Conservation (phyloP, 2,113 vertebrate genomes). For the Tenebrosternarchus preto region DNA sequence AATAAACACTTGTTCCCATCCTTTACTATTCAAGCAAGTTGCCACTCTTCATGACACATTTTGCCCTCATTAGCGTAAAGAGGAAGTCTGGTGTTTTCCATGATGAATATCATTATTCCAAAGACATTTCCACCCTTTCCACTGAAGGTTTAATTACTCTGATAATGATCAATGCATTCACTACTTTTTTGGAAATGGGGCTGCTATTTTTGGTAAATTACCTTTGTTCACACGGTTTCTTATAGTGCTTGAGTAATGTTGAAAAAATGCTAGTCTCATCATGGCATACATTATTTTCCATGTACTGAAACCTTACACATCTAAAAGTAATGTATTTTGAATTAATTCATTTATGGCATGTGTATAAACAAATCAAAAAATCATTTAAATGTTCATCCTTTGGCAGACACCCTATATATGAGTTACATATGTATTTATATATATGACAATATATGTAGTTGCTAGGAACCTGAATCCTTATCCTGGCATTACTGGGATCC, state of each 20-base stretch:
- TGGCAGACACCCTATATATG: too few species aligned
- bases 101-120: not conserved
- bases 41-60: not conserved
- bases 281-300: too few species aligned
- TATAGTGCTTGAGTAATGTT: not conserved
- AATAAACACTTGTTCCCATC: not conserved
- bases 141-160: conserved; percentile 11
- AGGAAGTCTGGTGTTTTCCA: not conserved
- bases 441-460: too few species aligned
- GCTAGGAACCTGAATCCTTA: too few species aligned
- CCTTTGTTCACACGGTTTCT: conserved; percentile 3
- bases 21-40: not conserved
- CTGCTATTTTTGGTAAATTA: not conserved
- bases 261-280: not conserved
- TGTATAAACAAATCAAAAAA: too few species aligned
- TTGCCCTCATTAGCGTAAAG: not conserved
- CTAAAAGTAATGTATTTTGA: too few species aligned
- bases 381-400: too few species aligned
- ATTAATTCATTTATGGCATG: too few species aligned
- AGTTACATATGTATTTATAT: too few species aligned
- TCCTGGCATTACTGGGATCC: too few species aligned
- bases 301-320: too few species aligned
- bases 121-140: not conserved
- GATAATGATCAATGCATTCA: conserved; percentile 12
- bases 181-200: not conserved